phyloP scores from a whole-genome alignment of 2,888 invertebrate species.

The Dicyrtoma fusca region DNA sequence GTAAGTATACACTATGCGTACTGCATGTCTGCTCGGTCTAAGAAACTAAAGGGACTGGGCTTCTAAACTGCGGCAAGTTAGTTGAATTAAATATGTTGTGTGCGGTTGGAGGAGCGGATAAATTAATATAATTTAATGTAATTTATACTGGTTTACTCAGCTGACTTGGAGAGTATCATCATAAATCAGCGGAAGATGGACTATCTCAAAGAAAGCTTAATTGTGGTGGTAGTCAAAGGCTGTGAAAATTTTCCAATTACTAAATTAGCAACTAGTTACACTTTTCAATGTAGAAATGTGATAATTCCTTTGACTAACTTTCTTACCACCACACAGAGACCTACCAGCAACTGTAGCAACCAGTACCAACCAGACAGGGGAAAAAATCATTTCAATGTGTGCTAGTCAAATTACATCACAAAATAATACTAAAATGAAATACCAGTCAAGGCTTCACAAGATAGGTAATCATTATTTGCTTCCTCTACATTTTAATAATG shows the following conservation, averaged over 20 bases:
- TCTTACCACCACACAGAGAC: background rate
- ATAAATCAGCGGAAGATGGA: conserved; percentile 30
- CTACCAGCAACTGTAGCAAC: too few relatives aligned
- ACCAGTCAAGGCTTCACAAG: too few relatives aligned
- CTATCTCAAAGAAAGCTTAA: conserved; percentile 29
- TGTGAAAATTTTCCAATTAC: conserved; percentile 32
- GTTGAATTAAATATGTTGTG: background rate
- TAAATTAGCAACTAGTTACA: conserved; percentile 18
- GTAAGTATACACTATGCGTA: too few relatives aligned
- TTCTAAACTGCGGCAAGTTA: too few relatives aligned
- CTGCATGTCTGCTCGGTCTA: too few relatives aligned
- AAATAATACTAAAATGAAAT: too few relatives aligned
- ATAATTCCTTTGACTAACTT: background rate
- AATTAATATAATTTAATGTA: conserved; percentile 34
- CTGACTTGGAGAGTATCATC: conserved; percentile 18
- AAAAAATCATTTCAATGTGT: too few relatives aligned
- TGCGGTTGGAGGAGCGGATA: conserved; percentile 25
- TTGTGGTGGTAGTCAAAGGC: conserved; percentile 29
- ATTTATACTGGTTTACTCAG: conserved; percentile 19
- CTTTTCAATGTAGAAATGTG: conserved; percentile 6
- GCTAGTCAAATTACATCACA: too few relatives aligned
- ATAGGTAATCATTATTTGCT: too few relatives aligned
- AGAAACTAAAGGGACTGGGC: too few relatives aligned
- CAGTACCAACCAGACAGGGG: too few relatives aligned
- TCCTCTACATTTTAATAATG: too few relatives aligned